Conservation (phyloP, 1,140 invertebrate genomes). For the Bombus sibiricus region DNA sequence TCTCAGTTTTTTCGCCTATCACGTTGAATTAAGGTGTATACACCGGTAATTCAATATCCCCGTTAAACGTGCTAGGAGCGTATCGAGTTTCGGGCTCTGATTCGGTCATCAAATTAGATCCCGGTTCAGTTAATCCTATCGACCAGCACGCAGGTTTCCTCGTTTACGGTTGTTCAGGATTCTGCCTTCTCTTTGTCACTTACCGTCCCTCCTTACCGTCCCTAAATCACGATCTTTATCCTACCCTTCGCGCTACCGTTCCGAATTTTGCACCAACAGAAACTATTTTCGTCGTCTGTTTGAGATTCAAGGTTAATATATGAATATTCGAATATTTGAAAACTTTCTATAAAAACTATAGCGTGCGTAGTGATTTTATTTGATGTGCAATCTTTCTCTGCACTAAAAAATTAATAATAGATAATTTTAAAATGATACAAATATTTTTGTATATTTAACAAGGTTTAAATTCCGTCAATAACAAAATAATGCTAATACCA, state of each 20-base stretch:
- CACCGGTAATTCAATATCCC: constrained; percentile 74
- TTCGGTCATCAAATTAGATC: constrained; percentile 66
- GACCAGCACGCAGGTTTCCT: constrained; percentile 37
- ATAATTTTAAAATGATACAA: background rate
- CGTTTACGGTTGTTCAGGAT: constrained; percentile 42
- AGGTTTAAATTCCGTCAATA: background rate
- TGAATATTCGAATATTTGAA: background rate
- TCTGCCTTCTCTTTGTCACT: background rate
- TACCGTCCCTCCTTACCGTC: background rate
- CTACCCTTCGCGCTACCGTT: background rate
- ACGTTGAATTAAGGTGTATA: constrained; percentile 68
- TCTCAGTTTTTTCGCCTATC: constrained; percentile 67
- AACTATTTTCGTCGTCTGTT: background rate
- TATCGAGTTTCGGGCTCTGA: constrained; percentile 67
- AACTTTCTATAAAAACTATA: background rate
- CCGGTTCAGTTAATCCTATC: constrained; percentile 54
- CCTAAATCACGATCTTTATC: constrained; percentile 16
- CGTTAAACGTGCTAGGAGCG: constrained; percentile 63
- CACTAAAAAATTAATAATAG: background rate
- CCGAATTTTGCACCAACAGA: background rate
- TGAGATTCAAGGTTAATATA: too few relatives aligned
- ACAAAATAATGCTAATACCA: background rate
- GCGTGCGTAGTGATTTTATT: background rate
- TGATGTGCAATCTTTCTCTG: background rate
- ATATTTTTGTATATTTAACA: background rate